Conservation (phyloP, 2,888 invertebrate species). For the Drosophila testacea region DNA sequence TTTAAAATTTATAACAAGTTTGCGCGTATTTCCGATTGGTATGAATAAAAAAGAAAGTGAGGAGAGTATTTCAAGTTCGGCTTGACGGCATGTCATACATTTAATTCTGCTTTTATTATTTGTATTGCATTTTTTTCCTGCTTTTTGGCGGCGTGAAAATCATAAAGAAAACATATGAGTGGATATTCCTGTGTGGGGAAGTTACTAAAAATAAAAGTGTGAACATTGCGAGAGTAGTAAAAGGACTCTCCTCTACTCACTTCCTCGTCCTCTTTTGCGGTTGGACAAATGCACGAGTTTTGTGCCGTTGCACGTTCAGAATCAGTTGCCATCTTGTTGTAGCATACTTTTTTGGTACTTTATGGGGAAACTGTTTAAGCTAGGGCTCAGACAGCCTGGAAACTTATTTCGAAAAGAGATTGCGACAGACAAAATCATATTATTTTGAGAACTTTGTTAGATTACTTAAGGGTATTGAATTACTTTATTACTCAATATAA, state of each 20-base stretch:
- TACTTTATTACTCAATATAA: neutral
- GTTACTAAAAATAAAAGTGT: conserved; percentile 66
- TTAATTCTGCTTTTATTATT: conserved; percentile 56
- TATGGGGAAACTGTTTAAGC: conserved; percentile 8
- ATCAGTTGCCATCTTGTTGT: conserved; percentile 1
- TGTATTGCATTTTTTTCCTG: conserved; percentile 51
- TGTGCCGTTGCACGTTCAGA: conserved; percentile 32
- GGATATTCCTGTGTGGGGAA: conserved; percentile 38
- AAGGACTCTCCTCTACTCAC: neutral
- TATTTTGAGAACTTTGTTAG: conserved; percentile 5
- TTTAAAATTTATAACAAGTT: too few species aligned
- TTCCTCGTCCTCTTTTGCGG: neutral
- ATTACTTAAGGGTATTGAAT: neutral
- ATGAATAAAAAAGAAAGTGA: too few species aligned
- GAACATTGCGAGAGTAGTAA: conserved; percentile 32
- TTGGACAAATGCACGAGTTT: conserved; percentile 36
- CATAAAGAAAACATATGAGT: conserved; percentile 71
- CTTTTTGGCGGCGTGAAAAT: conserved; percentile 61
- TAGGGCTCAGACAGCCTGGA: conserved; percentile 29
- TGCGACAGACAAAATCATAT: conserved; percentile 8
- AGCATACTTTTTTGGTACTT: conserved; percentile 37
- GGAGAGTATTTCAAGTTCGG: conserved; percentile 37
- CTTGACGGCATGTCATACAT: neutral
- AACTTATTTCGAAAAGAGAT: conserved; percentile 19
- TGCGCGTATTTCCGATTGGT: too few species aligned